A percentile compares a stretch with the other conserved stretches of the same genome.
These are phyloP conservation scores for Euleptes europaea DNA, from an alignment of 2,113 vertebrate genomes.

Conservation along the genomic window DNA sequence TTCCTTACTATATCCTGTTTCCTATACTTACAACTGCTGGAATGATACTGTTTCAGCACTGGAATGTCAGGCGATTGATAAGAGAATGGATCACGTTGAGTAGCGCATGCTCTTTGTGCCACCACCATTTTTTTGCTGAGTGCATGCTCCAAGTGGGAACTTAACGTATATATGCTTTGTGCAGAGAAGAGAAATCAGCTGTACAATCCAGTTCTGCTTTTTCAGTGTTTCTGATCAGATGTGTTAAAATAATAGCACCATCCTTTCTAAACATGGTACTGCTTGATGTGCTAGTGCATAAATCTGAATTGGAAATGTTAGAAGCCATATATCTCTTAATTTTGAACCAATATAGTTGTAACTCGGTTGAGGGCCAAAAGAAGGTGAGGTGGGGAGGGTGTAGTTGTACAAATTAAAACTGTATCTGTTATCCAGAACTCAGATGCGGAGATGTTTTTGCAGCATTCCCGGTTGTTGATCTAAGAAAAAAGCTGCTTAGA, in stretches of 20 bases:
- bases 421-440: conserved; percentile 43
- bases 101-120: conserved; percentile 86
- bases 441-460: conserved; percentile 28
- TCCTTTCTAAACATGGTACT: conserved; percentile 79
- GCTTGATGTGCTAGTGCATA: conserved; percentile 55
- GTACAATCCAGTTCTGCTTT: conserved; percentile 76
- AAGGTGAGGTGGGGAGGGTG: conserved; percentile 50
- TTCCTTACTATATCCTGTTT: conserved; percentile 65
- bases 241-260: conserved; percentile 63
- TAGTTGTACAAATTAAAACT: conserved; percentile 61
- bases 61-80: conserved; percentile 87
- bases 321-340: conserved; percentile 53
- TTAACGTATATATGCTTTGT: conserved; percentile 81
- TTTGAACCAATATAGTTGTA: background rate
- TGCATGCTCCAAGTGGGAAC: conserved; percentile 83
- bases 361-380: background rate
- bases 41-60: conserved; percentile 77
- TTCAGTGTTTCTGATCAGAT: conserved; percentile 70
- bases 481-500: conserved; percentile 39
- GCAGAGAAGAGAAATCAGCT: conserved; percentile 83
- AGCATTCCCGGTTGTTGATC: conserved; percentile 40
- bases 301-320: conserved; percentile 68
- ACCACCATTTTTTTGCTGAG: conserved; percentile 81
- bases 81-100: conserved; percentile 84
- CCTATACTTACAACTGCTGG: conserved; percentile 76